Evolutionary conservation across 2,113 vertebrate species (phyloP).

Genomic region (Esox niger): DNA sequence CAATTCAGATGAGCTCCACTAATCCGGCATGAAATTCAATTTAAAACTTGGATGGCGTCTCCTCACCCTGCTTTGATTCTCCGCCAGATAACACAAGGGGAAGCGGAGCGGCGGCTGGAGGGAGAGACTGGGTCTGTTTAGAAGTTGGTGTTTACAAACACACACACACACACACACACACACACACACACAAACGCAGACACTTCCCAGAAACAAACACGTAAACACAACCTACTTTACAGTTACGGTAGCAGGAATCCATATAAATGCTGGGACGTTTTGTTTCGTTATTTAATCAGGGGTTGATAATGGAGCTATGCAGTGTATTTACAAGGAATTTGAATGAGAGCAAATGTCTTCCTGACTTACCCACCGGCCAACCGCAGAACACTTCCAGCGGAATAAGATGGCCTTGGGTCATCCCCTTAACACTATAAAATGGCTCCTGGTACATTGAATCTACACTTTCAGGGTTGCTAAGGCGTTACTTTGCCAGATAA

Average conservation of each 20-base stretch:
- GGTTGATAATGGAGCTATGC: background rate
- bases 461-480: constrained; percentile 60
- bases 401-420: constrained; percentile 38
- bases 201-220: constrained; percentile 37
- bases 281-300: too few relatives aligned
- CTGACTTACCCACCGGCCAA: background rate
- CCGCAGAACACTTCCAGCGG: background rate
- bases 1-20: constrained; percentile 66
- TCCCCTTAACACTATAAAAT: constrained; percentile 56
- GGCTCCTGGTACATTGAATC: constrained; percentile 41
- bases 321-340: too few relatives aligned
- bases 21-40: constrained; percentile 74
- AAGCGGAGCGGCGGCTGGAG: constrained; percentile 18
- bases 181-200: constrained; percentile 1
- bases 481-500: constrained; percentile 64
- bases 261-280: background rate
- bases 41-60: constrained; percentile 66
- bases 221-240: constrained; percentile 3
- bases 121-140: constrained; percentile 13
- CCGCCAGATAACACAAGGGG: constrained; percentile 61
- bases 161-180: too few relatives aligned
- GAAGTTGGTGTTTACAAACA: constrained; percentile 31
- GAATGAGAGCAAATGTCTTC: background rate
- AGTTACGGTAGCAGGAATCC: background rate
- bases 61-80: constrained; percentile 59